Percentiles rank a stretch among this genome's conserved stretches.
phyloP scores from a whole-genome alignment of 2,797 vertebrate genomes.

The Lindbergichthys nudifrons region DNA sequence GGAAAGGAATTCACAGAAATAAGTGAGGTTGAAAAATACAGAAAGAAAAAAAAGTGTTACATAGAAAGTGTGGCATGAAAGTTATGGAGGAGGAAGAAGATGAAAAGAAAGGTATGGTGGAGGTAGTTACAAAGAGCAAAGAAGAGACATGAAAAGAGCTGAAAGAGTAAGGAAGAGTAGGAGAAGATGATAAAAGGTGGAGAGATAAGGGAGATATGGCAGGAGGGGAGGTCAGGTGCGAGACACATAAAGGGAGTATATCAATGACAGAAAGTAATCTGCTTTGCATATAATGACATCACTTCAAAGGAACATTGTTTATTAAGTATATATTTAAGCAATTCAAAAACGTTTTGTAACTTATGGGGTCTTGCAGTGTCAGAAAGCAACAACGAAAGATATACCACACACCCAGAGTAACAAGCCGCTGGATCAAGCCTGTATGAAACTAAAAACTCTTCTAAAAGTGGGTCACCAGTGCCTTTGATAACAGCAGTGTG shows the following conservation, averaged over 20 bases:
- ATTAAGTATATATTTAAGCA: conserved; percentile 35
- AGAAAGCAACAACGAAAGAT: conserved; percentile 44
- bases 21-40: conserved; percentile 12
- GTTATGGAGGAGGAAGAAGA: conserved; percentile 7
- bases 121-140: conserved; percentile 17
- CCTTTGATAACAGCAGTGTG: conserved; percentile 67
- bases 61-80: conserved; percentile 15
- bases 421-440: conserved; percentile 63
- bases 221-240: conserved; percentile 30
- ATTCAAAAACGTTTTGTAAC: conserved; percentile 36
- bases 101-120: conserved; percentile 20
- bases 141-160: conserved; percentile 18
- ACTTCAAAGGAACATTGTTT: conserved; percentile 59
- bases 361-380: conserved; percentile 48
- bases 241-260: conserved; percentile 49
- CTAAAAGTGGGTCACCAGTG: conserved; percentile 71
- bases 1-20: neutral
- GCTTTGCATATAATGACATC: conserved; percentile 19
- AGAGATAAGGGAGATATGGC: neutral
- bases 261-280: conserved; percentile 57
- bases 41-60: neutral
- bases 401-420: conserved; percentile 54
- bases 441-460: conserved; percentile 52
- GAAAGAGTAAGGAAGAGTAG: conserved; percentile 2
- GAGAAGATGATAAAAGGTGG: conserved; percentile 27